A percentile compares a stretch with the other conserved stretches of the same genome.
Evolutionary conservation across 2,888 invertebrate species (phyloP).

Genomic region (Cybosia mesomella): DNA sequence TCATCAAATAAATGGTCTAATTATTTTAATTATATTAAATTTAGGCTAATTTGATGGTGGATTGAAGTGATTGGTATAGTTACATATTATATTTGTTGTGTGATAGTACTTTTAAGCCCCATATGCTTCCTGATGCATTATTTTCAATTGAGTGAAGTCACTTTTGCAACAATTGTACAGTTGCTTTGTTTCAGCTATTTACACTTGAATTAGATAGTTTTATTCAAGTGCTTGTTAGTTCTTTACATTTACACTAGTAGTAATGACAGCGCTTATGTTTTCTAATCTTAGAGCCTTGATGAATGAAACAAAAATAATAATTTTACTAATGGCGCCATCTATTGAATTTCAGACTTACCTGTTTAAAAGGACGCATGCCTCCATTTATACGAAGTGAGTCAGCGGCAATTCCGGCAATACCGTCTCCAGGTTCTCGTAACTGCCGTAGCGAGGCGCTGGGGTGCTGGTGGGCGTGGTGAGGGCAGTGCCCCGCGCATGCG

Average conservation of each 20-base stretch:
- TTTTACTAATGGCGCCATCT: constrained; percentile 72
- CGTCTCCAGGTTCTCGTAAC: constrained; percentile 93
- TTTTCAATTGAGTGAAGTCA: constrained; percentile 33
- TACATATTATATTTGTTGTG: neutral
- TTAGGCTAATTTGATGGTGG: neutral
- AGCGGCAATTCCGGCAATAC: constrained; percentile 97
- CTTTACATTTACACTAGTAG: neutral
- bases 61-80: neutral
- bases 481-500: constrained; percentile 89
- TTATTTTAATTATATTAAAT: neutral
- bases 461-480: constrained; percentile 89
- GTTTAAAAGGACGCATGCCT: constrained; percentile 98
- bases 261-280: constrained; percentile 12
- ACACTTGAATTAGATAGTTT: constrained; percentile 64
- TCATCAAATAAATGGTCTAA: neutral
- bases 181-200: constrained; percentile 60
- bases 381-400: constrained; percentile 98
- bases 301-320: constrained; percentile 31
- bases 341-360: constrained; percentile 88
- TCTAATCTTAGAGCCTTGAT: constrained; percentile 25
- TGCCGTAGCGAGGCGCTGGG: constrained; percentile 96
- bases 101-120: neutral
- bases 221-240: constrained; percentile 31
- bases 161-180: constrained; percentile 61
- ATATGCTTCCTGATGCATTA: neutral